Evolutionary conservation across 2,113 vertebrate species (phyloP).

Genomic region (Thamnophis sirtalis): DNA sequence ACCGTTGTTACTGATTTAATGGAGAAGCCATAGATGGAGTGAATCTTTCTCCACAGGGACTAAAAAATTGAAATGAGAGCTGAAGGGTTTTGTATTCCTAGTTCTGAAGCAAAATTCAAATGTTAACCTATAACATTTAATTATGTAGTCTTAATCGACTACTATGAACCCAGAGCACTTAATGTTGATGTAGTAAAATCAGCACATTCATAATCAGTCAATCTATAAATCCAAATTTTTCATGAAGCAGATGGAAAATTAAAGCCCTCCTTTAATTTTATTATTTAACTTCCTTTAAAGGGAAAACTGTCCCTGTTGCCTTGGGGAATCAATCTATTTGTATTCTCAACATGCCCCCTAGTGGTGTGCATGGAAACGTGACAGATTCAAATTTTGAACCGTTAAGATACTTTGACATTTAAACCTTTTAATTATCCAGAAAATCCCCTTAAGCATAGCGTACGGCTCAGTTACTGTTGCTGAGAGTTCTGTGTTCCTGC

Average conservation of each 20-base stretch:
- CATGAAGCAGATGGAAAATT: neutral
- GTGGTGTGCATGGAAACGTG: constrained; percentile 38
- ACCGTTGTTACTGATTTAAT: neutral
- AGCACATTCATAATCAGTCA: neutral
- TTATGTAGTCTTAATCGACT: too few relatives aligned
- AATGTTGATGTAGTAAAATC: neutral
- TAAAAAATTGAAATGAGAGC: neutral
- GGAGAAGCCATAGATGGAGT: neutral
- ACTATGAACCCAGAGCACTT: neutral
- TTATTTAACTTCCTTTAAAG: neutral
- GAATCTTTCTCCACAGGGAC: neutral
- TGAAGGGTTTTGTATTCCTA: neutral
- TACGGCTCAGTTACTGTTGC: neutral
- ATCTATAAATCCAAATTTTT: neutral
- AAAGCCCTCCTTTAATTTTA: neutral
- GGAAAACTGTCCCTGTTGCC: neutral
- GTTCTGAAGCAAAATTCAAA: neutral
- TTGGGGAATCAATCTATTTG: neutral
- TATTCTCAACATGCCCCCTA: constrained; percentile 64
- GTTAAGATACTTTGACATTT: neutral
- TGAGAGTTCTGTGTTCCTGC: neutral
- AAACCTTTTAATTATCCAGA: neutral
- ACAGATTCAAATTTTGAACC: neutral
- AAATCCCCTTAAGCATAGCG: neutral
- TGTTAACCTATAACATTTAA: neutral